Percentiles rank a stretch among this genome's conserved stretches.
phyloP scores from a whole-genome alignment of 1,140 invertebrate genomes.

The Ceratoteleas bidentatus region DNA sequence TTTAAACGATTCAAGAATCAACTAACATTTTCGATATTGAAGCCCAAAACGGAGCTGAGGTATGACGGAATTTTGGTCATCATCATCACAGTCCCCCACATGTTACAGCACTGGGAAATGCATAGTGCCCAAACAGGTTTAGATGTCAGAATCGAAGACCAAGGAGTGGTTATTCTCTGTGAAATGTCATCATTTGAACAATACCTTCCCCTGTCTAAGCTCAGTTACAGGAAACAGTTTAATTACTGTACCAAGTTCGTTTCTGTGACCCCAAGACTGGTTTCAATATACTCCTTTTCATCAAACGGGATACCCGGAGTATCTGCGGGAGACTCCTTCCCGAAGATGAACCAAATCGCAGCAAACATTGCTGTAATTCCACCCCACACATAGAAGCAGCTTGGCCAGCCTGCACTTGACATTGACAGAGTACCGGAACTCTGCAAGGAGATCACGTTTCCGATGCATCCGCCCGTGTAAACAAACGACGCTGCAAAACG shows the following conservation, averaged over 20 bases:
- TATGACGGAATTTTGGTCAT: conserved; percentile 95
- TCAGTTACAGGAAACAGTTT: neutral
- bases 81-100: conserved; percentile 96
- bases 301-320: conserved; percentile 75
- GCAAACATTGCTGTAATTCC: conserved; percentile 73
- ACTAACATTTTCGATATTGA: conserved; percentile 87
- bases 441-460: too few relatives aligned
- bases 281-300: conserved; percentile 80
- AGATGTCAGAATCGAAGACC: conserved; percentile 89
- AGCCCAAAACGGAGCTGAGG: conserved; percentile 90
- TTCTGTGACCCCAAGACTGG: conserved; percentile 79
- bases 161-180: conserved; percentile 85
- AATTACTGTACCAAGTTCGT: conserved; percentile 76
- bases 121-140: conserved; percentile 91
- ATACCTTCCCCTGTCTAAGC: too few relatives aligned
- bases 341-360: conserved; percentile 74
- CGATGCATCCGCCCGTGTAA: too few relatives aligned
- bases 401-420: too few relatives aligned
- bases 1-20: conserved; percentile 1
- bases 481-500: too few relatives aligned
- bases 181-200: too few relatives aligned
- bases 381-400: too few relatives aligned
- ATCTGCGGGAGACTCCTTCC: conserved; percentile 81
- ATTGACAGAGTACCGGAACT: too few relatives aligned
- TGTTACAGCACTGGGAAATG: conserved; percentile 90